Evolutionary conservation across 1,140 invertebrate species (phyloP).

Genomic region (Brachionus plicatilis): DNA sequence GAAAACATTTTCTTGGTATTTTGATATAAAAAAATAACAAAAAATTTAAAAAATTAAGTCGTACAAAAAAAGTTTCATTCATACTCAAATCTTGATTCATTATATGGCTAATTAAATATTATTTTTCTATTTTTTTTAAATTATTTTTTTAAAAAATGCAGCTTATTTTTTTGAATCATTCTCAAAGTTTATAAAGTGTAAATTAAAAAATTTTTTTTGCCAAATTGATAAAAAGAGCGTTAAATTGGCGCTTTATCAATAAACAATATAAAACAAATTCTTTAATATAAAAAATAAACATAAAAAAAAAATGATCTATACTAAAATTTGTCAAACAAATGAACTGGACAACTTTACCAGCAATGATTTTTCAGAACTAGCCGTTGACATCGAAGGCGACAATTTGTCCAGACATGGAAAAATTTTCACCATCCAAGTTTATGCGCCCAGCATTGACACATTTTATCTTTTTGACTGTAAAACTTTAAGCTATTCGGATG

Average conservation of each 20-base stretch:
- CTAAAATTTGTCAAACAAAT: not conserved
- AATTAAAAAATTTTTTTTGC: not conserved
- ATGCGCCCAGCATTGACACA: not conserved
- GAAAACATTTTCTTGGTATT: too few species aligned
- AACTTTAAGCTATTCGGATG: not conserved
- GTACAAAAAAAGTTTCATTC: not conserved
- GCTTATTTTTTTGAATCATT: not conserved
- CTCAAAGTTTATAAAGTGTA: not conserved
- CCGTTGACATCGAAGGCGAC: not conserved
- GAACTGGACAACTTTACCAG: not conserved
- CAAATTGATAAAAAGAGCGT: not conserved
- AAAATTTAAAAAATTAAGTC: not conserved
- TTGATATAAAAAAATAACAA: not conserved
- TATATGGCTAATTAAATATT: not conserved
- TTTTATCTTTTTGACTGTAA: constrained; percentile 7
- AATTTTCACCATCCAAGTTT: constrained; percentile 8
- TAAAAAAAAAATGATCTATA: not conserved
- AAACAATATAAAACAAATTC: not conserved
- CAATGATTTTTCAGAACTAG: not conserved
- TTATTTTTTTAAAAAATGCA: not conserved
- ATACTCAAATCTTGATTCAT: too few species aligned
- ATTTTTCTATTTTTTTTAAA: not conserved
- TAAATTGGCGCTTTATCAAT: not conserved
- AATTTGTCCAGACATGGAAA: constrained; percentile 11
- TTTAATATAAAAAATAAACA: not conserved